Evolutionary conservation across 2,797 vertebrate species (phyloP), one percentile per base, ranked within the genome.

Genomic region (Epinephelus coioides): DNA sequence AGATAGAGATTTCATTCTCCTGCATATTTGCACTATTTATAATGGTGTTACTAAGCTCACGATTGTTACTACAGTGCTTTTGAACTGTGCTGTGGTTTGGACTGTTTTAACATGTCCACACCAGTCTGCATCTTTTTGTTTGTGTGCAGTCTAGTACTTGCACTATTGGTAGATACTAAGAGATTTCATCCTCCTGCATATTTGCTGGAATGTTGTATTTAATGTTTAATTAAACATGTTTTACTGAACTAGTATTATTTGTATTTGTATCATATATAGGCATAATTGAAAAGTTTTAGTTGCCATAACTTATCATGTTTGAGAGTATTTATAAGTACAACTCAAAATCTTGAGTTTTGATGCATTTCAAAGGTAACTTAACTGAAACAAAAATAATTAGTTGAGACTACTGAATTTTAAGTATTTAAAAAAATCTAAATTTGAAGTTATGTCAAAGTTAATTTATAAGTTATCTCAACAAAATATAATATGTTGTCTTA

Each of bases 361-460:
- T 55, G 53, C 53, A 55, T 55, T 55, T 55, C 21, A 55, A 55
- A 54, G 53, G 23, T 54, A 54, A 54, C 53, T 54, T 54, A 4
- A 15, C 21, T 54, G 53, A 54, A 54, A 23, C 23, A 54, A 54
- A 13, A 55, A 55, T 47, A 47, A 47, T 47, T 47, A 47, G 46
- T 47, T 47, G 15, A 53, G 51, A 53, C 51, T 53, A n/a, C 51
- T 53, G 51, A 53, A 53, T 21, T 53, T 53, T 53, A 13, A 53
- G 51, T 53, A 21, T 53, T 53, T 23, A 53, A 53, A 53, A 53
- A 53, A 53, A 53, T 23, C 21, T 10, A 53, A 53, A 51, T 53
- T 53, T 53, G 7, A 11, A 40, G 51, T 53, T 23, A 53, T 53
- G n/a, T 23, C 4, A 4, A 53, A 53, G 51, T 53, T 21, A 53